Base-by-base conservation (phyloP, 1,140 invertebrate genomes). In the Vollenhovia emeryi region DNA sequence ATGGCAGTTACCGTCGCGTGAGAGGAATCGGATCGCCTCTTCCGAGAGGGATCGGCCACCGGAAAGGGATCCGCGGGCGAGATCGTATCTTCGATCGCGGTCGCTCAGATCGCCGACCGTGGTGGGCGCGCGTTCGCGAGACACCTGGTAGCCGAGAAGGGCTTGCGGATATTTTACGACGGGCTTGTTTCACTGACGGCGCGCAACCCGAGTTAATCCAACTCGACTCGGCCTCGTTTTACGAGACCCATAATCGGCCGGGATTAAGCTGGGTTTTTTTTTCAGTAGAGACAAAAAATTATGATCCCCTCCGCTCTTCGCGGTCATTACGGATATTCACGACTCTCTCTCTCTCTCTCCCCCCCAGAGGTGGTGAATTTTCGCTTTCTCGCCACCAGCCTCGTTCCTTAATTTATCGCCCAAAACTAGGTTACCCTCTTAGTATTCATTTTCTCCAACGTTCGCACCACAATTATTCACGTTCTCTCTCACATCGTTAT, bases 81-180 rank as follows among this genome's bases (percentile, higher is more conserved):
- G 55, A 60, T 76, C 36, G 55, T 76, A 59, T 76, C 55, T 76
- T 43, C 36, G 24, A 55, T 30, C 21, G 15, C 1, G 21, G n/a
- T n/a, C n/a, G n/a, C n/a, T n/a, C n/a, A n/a, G n/a, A n/a, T n/a
- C n/a, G 36, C 43, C 21, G 62, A 33, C 15, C 40, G 21, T 24
- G 21, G 6, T 24, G 62, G 21, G 9, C 6, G 36, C 62, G 62
- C 62, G 62, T 66, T 66, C 21, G 36, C 62, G 62, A n/a, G n/a
- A 66, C 62, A 66, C 62, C 62, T 66, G 62, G 62, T 43, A 66
- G 62, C 36, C 62, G 62, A 15, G 13, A 24, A 45, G 33, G 21
- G 62, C 13, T 27, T 33, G 36, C 62, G 62, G 36, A 66, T 45
- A n/a, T 45, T 66, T 66, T 66, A 66, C 62, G 62, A 60, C 57